Conservation (phyloP, 2,888 invertebrate genomes). For the Agelastica alni region DNA sequence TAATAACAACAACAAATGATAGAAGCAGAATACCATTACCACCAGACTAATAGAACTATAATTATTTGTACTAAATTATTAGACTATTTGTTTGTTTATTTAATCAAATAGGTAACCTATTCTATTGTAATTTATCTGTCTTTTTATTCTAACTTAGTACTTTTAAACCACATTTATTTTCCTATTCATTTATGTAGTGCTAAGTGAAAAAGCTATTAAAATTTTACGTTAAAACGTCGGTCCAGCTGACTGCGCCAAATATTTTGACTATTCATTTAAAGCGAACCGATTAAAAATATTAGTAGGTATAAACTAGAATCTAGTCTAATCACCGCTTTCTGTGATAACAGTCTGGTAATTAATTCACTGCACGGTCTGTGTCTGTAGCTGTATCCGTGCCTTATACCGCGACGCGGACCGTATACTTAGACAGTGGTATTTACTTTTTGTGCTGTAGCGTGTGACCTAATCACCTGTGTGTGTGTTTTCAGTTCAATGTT, state of each 20-base stretch:
- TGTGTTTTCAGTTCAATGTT: constrained; percentile 10
- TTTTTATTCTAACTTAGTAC: too few relatives aligned
- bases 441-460: constrained; percentile 11
- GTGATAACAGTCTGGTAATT: constrained; percentile 55
- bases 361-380: constrained; percentile 56
- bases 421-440: constrained; percentile 14
- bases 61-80: too few relatives aligned
- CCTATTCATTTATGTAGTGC: neutral
- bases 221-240: neutral
- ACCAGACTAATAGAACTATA: too few relatives aligned
- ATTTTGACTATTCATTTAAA: constrained; percentile 11
- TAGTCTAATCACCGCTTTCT: constrained; percentile 56
- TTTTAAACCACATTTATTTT: too few relatives aligned
- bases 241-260: neutral
- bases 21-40: too few relatives aligned
- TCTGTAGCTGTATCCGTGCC: constrained; percentile 56
- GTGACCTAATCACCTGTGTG: constrained; percentile 7
- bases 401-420: constrained; percentile 47
- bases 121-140: too few relatives aligned
- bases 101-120: too few relatives aligned
- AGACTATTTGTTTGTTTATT: too few relatives aligned
- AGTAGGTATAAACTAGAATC: constrained; percentile 32
- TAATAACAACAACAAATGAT: neutral
- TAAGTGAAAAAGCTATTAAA: too few relatives aligned
- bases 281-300: constrained; percentile 25